These are phyloP conservation scores for Seira musarum DNA, from an alignment of 2,888 invertebrate genomes.

Conservation along the genomic window DNA sequence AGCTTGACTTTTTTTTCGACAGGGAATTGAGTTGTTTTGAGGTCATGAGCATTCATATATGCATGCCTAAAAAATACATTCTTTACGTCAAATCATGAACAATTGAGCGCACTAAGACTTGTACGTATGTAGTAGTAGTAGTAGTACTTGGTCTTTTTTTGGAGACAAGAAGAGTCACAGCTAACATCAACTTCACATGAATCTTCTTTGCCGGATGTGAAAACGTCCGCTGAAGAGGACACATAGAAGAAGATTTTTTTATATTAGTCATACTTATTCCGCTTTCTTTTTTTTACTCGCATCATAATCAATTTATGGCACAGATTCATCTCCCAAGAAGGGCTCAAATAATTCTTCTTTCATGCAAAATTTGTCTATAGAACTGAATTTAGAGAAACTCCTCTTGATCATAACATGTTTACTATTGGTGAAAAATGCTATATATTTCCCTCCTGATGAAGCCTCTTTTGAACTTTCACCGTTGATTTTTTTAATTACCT, in stretches of 20 bases:
- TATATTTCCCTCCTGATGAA: too few relatives aligned
- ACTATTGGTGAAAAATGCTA: too few relatives aligned
- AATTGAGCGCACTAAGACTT: constrained; percentile 17
- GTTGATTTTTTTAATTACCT: too few relatives aligned
- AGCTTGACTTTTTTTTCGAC: constrained; percentile 8
- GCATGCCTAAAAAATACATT: constrained; percentile 5
- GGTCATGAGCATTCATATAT: constrained; percentile 25
- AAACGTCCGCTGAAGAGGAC: not conserved
- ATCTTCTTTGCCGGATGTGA: not conserved
- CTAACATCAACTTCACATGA: not conserved
- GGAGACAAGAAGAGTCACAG: constrained; percentile 2
- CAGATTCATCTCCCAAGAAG: constrained; percentile 7
- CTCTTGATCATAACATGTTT: not conserved
- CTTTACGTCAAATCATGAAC: constrained; percentile 4
- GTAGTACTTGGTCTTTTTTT: not conserved
- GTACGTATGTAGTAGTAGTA: too few relatives aligned
- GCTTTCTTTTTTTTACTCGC: not conserved
- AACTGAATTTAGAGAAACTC: not conserved
- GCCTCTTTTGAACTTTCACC: too few relatives aligned
- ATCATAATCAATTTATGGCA: constrained; percentile 16
- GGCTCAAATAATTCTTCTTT: not conserved
- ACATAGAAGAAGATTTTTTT: constrained; percentile 12
- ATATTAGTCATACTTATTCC: not conserved
- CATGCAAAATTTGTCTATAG: constrained; percentile 5
- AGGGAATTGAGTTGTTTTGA: constrained; percentile 25